Conservation (phyloP, 2,888 invertebrate species). For the Polyommatus icarus region DNA sequence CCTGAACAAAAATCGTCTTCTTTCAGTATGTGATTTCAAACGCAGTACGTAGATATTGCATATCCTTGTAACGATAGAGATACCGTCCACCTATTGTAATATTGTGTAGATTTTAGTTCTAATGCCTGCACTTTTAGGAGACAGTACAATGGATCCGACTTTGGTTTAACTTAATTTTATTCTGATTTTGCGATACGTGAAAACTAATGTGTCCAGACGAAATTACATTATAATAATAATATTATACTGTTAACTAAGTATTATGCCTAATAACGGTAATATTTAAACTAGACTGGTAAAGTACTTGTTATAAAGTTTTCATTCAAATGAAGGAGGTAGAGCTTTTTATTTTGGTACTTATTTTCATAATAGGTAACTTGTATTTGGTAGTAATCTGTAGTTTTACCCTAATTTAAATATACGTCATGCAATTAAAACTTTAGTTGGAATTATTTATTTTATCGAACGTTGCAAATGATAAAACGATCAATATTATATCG, state of each 20-base stretch:
- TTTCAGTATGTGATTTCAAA: neutral
- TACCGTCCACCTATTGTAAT: constrained; percentile 48
- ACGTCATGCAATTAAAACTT: neutral
- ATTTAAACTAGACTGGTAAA: too few relatives aligned
- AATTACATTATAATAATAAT: too few relatives aligned
- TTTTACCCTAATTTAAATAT: too few relatives aligned
- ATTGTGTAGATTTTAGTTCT: constrained; percentile 51
- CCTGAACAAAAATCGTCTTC: neutral
- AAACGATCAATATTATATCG: neutral
- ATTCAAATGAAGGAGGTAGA: too few relatives aligned
- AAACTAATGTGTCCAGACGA: neutral
- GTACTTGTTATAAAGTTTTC: too few relatives aligned
- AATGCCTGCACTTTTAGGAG: constrained; percentile 37
- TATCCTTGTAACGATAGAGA: constrained; percentile 45
- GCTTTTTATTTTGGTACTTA: too few relatives aligned
- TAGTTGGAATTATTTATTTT: neutral
- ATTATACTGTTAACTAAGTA: too few relatives aligned
- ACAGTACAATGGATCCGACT: neutral
- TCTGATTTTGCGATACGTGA: neutral
- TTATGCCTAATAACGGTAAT: too few relatives aligned
- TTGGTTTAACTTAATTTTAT: neutral
- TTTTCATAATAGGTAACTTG: too few relatives aligned
- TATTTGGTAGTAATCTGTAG: too few relatives aligned
- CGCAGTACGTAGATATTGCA: constrained; percentile 37
- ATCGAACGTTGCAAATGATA: neutral